These are phyloP conservation scores for Hypena proboscidalis DNA, from an alignment of 2,888 invertebrate genomes.

Conservation along the genomic window DNA sequence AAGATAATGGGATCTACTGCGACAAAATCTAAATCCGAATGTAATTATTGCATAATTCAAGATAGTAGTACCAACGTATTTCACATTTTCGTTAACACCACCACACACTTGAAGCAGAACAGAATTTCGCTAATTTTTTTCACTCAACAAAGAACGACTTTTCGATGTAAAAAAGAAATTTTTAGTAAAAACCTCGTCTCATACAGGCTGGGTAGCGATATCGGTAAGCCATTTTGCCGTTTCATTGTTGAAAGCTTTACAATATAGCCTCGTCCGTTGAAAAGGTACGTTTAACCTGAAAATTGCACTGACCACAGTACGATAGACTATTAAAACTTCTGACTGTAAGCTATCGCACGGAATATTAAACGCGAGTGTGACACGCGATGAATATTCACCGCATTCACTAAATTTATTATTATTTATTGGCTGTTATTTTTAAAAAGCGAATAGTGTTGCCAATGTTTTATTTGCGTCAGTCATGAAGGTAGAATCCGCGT, in stretches of 20 bases:
- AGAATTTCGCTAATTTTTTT: no score
- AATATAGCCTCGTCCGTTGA: conserved; percentile 5
- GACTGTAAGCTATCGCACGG: conserved; percentile 23
- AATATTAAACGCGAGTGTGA: conserved; percentile 35
- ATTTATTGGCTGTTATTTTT: conserved; percentile 40
- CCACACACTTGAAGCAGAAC: no score
- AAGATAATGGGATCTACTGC: no score
- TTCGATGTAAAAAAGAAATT: no score
- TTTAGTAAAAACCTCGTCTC: neutral
- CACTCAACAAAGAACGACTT: no score
- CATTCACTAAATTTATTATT: conserved; percentile 24
- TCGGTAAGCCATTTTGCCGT: conserved; percentile 3
- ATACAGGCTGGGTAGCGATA: conserved; percentile 1
- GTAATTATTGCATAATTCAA: no score
- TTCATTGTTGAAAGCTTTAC: conserved; percentile 7
- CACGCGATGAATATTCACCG: conserved; percentile 32
- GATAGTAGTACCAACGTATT: no score
- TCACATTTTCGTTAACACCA: no score
- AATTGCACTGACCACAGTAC: conserved; percentile 18
- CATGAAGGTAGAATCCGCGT: conserved; percentile 23
- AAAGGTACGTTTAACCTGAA: conserved; percentile 13
- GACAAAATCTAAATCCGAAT: no score
- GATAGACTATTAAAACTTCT: conserved; percentile 34
- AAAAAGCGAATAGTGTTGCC: conserved; percentile 41
- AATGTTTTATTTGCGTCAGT: conserved; percentile 39